Percentiles rank a stretch among this genome's conserved stretches.
Evolutionary conservation across 2,113 vertebrate species (phyloP).

Genomic region (Apodemus speciosus): DNA sequence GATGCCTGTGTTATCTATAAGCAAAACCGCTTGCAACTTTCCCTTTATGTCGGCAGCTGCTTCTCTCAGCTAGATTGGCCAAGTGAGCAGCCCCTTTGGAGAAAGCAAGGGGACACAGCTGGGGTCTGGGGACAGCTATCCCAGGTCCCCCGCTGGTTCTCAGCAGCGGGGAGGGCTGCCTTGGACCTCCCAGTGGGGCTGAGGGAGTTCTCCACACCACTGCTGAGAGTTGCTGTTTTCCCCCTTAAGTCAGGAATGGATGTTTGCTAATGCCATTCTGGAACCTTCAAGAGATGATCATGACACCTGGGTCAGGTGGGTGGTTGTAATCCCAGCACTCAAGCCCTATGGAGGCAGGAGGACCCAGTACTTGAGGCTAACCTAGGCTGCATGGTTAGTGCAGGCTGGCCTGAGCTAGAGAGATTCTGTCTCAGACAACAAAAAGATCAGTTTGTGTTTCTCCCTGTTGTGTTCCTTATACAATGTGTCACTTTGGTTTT

Average conservation of each 20-base stretch:
- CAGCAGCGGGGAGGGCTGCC: not conserved
- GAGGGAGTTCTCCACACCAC: not conserved
- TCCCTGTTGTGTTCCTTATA: not conserved
- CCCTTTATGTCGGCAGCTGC: not conserved
- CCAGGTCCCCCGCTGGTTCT: not conserved
- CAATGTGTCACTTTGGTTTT: not conserved
- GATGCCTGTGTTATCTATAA: not conserved
- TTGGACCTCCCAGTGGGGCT: not conserved
- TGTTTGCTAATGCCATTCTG: not conserved
- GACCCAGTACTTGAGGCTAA: not conserved
- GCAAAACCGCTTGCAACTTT: not conserved
- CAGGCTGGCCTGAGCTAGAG: not conserved
- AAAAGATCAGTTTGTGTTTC: not conserved
- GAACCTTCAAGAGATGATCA: rapidly evolving
- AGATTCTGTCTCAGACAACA: not conserved
- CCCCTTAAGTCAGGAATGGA: not conserved
- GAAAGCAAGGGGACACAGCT: not conserved
- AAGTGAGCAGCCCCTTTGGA: not conserved
- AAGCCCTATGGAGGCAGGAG: not conserved
- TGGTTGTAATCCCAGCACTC: not conserved
- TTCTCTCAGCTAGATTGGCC: not conserved
- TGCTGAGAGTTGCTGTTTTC: not conserved
- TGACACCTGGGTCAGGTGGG: not conserved
- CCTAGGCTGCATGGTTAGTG: not conserved
- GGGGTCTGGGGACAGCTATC: not conserved